These are phyloP conservation scores for Zaprionus tsacasi DNA, from an alignment of 1,140 invertebrate species.

Conservation along the genomic window DNA sequence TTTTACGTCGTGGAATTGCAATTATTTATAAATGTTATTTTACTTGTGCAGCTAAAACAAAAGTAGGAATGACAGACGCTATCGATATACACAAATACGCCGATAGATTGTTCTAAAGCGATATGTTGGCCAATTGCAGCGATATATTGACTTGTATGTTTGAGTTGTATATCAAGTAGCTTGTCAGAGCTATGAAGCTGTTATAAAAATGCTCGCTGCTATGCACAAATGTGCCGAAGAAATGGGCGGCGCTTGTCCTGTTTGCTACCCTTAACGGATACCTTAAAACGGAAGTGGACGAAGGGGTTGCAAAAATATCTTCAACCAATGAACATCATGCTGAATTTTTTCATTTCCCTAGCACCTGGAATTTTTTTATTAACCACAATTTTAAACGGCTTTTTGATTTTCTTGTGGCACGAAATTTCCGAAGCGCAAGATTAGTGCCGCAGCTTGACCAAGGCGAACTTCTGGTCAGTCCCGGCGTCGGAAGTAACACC, in stretches of 20 bases:
- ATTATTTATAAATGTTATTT: slow-evolving; percentile 23
- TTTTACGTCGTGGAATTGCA: slow-evolving; percentile 15
- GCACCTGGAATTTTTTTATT: slow-evolving; percentile 55
- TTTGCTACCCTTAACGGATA: slow-evolving; percentile 30
- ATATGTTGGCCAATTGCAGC: neutral
- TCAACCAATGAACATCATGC: slow-evolving; percentile 45
- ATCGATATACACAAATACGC: neutral
- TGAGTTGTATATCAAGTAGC: slow-evolving; percentile 11
- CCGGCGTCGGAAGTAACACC: slow-evolving; percentile 57
- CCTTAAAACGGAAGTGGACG: slow-evolving; percentile 21
- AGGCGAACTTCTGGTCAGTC: slow-evolving; percentile 27
- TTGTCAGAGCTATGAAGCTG: neutral
- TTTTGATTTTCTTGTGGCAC: slow-evolving; percentile 55
- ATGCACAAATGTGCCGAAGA: neutral
- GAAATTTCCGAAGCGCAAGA: slow-evolving; percentile 50
- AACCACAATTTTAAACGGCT: slow-evolving; percentile 57
- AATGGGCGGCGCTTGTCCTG: slow-evolving; percentile 44
- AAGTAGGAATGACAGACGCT: slow-evolving; percentile 16
- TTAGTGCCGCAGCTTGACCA: slow-evolving; percentile 61
- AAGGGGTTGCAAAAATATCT: slow-evolving; percentile 25
- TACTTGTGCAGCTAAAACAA: slow-evolving; percentile 13
- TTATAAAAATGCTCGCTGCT: slow-evolving; percentile 5
- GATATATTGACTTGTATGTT: neutral
- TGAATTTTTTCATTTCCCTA: slow-evolving; percentile 38
- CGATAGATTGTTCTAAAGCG: neutral